Conservation (phyloP, 92 coral and sea anemone species). For the Parazoanthus darwini region DNA sequence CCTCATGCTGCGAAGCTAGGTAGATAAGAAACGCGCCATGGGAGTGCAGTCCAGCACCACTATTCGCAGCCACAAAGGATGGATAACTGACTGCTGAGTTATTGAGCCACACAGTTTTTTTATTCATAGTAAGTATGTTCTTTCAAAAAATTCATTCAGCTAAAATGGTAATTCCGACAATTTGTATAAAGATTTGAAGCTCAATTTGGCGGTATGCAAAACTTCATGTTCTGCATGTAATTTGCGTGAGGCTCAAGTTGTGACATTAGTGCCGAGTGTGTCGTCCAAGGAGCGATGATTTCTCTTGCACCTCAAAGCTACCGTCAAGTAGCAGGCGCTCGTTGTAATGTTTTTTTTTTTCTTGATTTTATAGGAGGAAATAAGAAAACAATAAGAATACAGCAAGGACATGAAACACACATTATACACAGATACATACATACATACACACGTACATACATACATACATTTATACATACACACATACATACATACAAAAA, state of each 20-base stretch:
- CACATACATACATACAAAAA: too few species aligned
- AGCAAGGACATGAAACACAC: background rate
- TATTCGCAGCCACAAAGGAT: background rate
- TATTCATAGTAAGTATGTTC: background rate
- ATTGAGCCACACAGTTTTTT: background rate
- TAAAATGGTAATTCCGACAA: background rate
- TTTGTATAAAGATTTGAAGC: background rate
- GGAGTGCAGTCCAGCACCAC: background rate
- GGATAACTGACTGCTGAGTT: background rate
- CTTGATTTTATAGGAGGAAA: background rate
- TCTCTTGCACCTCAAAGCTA: too few species aligned
- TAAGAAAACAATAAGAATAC: too few species aligned
- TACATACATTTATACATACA: too few species aligned
- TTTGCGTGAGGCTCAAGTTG: background rate
- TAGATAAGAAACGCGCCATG: background rate
- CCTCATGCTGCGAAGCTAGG: background rate
- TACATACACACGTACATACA: background rate
- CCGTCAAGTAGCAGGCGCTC: too few species aligned
- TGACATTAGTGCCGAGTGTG: background rate
- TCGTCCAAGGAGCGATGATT: background rate
- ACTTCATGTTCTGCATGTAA: background rate
- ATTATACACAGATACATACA: background rate
- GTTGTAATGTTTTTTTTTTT: background rate
- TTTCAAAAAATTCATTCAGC: background rate
- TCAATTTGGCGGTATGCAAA: background rate